Conservation (phyloP, 2,113 vertebrate species). For the Lontra canadensis region DNA sequence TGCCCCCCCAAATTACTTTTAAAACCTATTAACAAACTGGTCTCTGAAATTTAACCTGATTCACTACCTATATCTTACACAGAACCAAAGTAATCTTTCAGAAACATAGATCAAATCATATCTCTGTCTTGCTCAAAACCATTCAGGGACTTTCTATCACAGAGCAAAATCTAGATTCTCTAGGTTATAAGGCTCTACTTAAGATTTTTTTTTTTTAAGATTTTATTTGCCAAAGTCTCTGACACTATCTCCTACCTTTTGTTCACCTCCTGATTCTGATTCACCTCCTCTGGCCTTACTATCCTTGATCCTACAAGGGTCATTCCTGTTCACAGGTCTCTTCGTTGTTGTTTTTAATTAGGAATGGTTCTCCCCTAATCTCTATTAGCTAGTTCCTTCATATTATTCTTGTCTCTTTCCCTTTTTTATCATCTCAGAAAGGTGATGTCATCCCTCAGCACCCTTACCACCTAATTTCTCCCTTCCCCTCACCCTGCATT, state of each 20-base stretch:
- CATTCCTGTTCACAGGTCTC: not conserved
- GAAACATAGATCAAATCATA: not conserved
- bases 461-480: not conserved
- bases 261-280: not conserved
- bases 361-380: not conserved
- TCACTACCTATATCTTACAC: not conserved
- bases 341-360: not conserved
- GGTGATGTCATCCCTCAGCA: not conserved
- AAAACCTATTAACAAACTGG: not conserved
- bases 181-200: not conserved
- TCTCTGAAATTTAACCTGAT: not conserved
- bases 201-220: too few species aligned
- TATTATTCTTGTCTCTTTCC: not conserved
- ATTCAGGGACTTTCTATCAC: not conserved
- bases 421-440: not conserved
- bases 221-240: too few species aligned
- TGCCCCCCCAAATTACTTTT: not conserved
- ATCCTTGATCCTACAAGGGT: not conserved
- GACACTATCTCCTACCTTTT: not conserved
- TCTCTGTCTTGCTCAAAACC: not conserved
- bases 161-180: not conserved
- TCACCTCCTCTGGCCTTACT: not conserved
- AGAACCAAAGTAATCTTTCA: not conserved
- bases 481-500: not conserved
- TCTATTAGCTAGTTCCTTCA: not conserved